Evolutionary conservation across 2,888 invertebrate species (phyloP).

Genomic region (Perizoma flavofasciatum): DNA sequence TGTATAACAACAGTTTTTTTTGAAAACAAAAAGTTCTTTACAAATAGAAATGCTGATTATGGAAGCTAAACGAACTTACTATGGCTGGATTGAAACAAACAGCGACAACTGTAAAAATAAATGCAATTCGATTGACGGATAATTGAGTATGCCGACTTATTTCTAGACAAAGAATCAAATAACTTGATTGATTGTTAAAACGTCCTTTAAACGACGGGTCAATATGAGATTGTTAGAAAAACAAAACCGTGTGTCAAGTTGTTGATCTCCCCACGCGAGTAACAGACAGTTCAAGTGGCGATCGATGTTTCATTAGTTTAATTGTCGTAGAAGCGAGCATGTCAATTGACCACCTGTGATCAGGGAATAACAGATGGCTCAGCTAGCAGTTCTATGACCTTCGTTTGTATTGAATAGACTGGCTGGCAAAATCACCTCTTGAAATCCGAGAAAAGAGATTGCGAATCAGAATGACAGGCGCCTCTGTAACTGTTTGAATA

Average conservation of each 20-base stretch:
- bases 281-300: conserved; percentile 54
- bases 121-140: conserved; percentile 13
- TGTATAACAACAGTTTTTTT: no score
- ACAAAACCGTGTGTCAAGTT: conserved; percentile 25
- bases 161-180: not conserved
- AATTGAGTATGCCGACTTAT: conserved; percentile 9
- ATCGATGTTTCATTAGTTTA: conserved; percentile 58
- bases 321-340: conserved; percentile 44
- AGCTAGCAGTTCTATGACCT: conserved; percentile 12
- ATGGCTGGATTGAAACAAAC: not conserved
- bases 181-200: conserved; percentile 29
- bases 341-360: conserved; percentile 40
- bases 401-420: not conserved
- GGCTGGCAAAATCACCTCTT: not conserved
- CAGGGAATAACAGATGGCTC: conserved; percentile 33
- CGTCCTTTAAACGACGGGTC: conserved; percentile 5
- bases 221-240: conserved; percentile 25
- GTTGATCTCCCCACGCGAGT: conserved; percentile 12
- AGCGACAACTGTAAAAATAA: not conserved
- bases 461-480: no score
- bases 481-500: no score
- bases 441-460: not conserved
- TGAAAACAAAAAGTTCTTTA: no score
- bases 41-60: no score
- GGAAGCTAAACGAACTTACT: no score